Conservation (phyloP, 2,797 vertebrate species). For the Borostomias antarcticus region DNA sequence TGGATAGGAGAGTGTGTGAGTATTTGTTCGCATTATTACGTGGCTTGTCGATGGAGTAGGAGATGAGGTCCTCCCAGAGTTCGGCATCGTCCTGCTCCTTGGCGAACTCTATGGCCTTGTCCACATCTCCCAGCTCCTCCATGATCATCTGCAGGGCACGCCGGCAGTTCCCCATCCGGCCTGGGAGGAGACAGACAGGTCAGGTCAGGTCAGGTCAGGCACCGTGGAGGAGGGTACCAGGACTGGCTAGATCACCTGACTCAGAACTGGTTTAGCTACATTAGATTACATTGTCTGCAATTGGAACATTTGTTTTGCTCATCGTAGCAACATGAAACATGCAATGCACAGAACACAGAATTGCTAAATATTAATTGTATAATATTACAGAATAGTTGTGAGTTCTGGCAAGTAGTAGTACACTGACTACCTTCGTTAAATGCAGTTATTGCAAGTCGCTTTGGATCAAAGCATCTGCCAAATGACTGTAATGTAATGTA, state of each 20-base stretch:
- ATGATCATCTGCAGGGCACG: conserved; percentile 98
- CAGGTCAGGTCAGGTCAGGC: neutral
- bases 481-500: too few relatives aligned
- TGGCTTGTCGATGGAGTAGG: conserved; percentile 98
- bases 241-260: conserved; percentile 3
- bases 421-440: too few relatives aligned
- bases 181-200: conserved; percentile 61
- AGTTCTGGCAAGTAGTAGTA: too few relatives aligned
- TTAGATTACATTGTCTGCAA: neutral
- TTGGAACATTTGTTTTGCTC: neutral
- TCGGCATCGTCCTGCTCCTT: conserved; percentile 98
- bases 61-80: conserved; percentile 97
- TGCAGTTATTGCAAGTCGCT: too few relatives aligned
- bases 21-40: too few relatives aligned
- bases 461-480: too few relatives aligned
- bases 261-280: neutral
- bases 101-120: conserved; percentile 98
- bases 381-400: neutral
- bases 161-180: conserved; percentile 97
- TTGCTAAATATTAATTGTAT: neutral
- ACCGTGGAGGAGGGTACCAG: too few relatives aligned
- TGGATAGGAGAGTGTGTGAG: too few relatives aligned
- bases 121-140: conserved; percentile 92
- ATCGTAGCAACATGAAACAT: neutral
- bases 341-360: neutral